These are phyloP conservation scores for Horisme vitalbata DNA, from an alignment of 2,888 invertebrate genomes.

Conservation along the genomic window DNA sequence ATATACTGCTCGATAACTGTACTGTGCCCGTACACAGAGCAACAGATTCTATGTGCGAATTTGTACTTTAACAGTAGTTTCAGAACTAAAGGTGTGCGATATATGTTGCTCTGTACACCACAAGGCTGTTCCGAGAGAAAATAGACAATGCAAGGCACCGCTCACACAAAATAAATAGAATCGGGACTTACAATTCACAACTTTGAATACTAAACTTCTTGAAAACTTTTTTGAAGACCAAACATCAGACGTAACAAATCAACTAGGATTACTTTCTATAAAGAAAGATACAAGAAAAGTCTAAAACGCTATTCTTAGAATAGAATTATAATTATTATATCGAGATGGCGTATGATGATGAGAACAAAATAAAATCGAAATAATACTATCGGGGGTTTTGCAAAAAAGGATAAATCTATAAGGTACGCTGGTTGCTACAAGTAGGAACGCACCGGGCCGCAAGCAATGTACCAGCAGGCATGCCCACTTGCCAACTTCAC, in stretches of 20 bases:
- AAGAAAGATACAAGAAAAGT: slow-evolving; percentile 12
- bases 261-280: slow-evolving; percentile 15
- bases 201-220: not conserved
- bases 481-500: slow-evolving; percentile 31
- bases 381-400: slow-evolving; percentile 24
- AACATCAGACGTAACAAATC: slow-evolving; percentile 1
- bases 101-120: slow-evolving; percentile 7
- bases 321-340: slow-evolving; percentile 13
- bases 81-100: slow-evolving; percentile 9
- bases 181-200: not conserved
- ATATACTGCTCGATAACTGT: slow-evolving; percentile 8
- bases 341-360: slow-evolving; percentile 23
- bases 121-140: slow-evolving; percentile 8
- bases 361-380: slow-evolving; percentile 27
- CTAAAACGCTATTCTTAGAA: slow-evolving; percentile 15
- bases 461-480: slow-evolving; percentile 53
- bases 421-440: slow-evolving; percentile 43
- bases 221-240: not conserved
- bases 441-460: slow-evolving; percentile 36
- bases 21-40: slow-evolving; percentile 17
- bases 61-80: slow-evolving; percentile 4
- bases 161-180: slow-evolving; percentile 10
- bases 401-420: slow-evolving; percentile 41
- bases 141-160: slow-evolving; percentile 19
- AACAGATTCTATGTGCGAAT: slow-evolving; percentile 12